Percentiles rank a stretch among this genome's conserved stretches.
phyloP scores from a whole-genome alignment of 2,113 vertebrate species.

The Platichthys flesus region DNA sequence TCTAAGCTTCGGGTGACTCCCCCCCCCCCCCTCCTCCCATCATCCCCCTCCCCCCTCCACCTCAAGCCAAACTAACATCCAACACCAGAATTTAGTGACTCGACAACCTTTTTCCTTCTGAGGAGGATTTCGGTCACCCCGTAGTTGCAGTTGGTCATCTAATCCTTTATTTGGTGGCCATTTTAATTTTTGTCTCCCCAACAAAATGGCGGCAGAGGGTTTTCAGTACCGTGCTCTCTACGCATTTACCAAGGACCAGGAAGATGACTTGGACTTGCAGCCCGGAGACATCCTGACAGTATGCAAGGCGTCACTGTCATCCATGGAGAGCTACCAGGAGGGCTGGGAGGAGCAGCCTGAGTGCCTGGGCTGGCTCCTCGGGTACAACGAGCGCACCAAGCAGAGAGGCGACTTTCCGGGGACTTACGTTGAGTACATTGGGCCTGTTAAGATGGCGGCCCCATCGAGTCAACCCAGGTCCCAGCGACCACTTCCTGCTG shows the following conservation, averaged over 20 bases:
- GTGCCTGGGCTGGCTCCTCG: constrained; percentile 91
- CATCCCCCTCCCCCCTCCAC: constrained; percentile 1
- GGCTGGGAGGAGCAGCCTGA: constrained; percentile 87
- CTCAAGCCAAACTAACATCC: constrained; percentile 17
- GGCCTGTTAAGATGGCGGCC: constrained; percentile 85
- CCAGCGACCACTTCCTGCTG: constrained; percentile 89
- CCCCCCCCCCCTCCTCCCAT: constrained; percentile 10
- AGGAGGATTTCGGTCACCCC: constrained; percentile 38
- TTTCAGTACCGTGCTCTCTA: constrained; percentile 93
- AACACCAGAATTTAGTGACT: constrained; percentile 48
- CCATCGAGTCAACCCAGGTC: constrained; percentile 86
- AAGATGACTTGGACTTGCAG: constrained; percentile 92
- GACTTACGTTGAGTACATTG: constrained; percentile 92
- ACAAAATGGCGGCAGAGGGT: constrained; percentile 85
- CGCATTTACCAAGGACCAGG: constrained; percentile 88
- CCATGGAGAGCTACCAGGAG: constrained; percentile 86
- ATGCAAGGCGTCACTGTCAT: constrained; percentile 88
- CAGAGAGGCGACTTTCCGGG: constrained; percentile 94
- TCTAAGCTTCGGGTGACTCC: constrained; percentile 70
- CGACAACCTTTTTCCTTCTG: constrained; percentile 39
- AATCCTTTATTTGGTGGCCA: constrained; percentile 55
- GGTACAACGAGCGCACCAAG: constrained; percentile 91
- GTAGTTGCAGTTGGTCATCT: constrained; percentile 36
- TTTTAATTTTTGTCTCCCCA: constrained; percentile 57
- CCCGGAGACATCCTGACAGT: constrained; percentile 91